phyloP scores from a whole-genome alignment of 2,113 vertebrate genomes.

The Laticauda colubrina region DNA sequence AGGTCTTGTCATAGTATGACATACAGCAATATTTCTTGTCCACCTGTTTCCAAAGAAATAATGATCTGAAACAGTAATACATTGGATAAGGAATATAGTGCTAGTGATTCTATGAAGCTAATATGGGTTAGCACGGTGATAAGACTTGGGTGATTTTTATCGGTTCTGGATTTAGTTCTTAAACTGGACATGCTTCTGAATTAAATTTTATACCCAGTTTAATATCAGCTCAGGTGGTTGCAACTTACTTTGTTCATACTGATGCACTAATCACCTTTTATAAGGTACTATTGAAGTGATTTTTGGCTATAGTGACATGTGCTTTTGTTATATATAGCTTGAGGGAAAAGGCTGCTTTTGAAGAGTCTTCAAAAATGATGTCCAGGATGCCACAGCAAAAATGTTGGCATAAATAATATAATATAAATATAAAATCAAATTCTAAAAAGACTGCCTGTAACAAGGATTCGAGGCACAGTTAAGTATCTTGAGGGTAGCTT shows the following conservation, averaged over 20 bases:
- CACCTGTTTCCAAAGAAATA: not conserved
- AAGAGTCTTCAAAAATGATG: not conserved
- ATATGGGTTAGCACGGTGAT: not conserved
- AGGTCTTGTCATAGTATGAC: not conserved
- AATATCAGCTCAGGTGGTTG: not conserved
- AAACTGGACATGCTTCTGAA: not conserved
- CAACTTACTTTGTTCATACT: not conserved
- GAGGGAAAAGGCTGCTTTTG: not conserved
- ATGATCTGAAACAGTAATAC: not conserved
- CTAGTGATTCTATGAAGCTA: not conserved
- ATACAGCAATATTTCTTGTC: not conserved
- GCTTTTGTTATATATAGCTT: not conserved
- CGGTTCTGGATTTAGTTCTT: not conserved
- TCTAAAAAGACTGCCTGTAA: not conserved
- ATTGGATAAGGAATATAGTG: not conserved
- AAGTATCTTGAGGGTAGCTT: not conserved
- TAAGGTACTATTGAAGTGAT: not conserved
- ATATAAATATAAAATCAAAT: not conserved
- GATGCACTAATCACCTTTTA: not conserved
- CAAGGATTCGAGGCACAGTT: not conserved
- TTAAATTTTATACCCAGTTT: not conserved
- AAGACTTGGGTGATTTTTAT: not conserved
- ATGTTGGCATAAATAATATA: not conserved
- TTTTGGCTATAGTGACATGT: not conserved
- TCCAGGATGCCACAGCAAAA: not conserved